These are phyloP conservation scores for Caenorhabditis japonica DNA, from an alignment of 2,888 invertebrate genomes.

Conservation along the genomic window DNA sequence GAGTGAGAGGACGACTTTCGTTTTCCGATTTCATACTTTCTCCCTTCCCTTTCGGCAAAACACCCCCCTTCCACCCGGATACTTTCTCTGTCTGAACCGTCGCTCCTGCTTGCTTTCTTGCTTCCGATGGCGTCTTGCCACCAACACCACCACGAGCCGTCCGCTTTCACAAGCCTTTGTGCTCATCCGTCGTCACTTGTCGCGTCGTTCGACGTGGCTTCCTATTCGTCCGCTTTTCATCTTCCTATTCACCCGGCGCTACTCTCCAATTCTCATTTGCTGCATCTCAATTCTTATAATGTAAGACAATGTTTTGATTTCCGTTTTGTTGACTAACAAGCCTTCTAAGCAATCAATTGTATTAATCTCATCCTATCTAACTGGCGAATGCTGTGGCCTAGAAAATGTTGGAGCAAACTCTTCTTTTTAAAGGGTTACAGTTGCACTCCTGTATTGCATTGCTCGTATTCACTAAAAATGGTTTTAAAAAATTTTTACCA, in stretches of 20 bases:
- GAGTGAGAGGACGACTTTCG: slow-evolving; percentile 51
- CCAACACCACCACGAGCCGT: no score
- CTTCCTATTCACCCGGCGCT: slow-evolving; percentile 52
- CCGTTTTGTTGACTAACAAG: not conserved
- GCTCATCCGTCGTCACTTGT: slow-evolving; percentile 27
- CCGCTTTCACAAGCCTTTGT: slow-evolving; percentile 43
- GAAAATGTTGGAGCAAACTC: no score
- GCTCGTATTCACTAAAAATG: no score
- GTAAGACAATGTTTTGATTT: slow-evolving; percentile 23
- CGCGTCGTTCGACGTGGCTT: slow-evolving; percentile 34
- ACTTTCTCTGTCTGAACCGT: slow-evolving; percentile 19
- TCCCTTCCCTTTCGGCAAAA: slow-evolving; percentile 10
- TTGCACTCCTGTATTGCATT: no score
- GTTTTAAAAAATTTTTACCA: no score
- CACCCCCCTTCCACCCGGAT: not conserved
- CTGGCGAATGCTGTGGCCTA: no score
- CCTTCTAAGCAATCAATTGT: no score
- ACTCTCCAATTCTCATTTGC: slow-evolving; percentile 46
- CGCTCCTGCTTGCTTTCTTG: no score
- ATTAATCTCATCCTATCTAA: no score
- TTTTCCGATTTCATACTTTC: slow-evolving; percentile 53
- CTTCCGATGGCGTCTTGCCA: slow-evolving; percentile 35
- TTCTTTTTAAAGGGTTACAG: no score
- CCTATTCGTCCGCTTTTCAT: slow-evolving; percentile 46
- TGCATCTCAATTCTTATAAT: slow-evolving; percentile 48